Base-by-base conservation (phyloP, 2,888 invertebrate genomes). In the Sussaba pulchella region DNA sequence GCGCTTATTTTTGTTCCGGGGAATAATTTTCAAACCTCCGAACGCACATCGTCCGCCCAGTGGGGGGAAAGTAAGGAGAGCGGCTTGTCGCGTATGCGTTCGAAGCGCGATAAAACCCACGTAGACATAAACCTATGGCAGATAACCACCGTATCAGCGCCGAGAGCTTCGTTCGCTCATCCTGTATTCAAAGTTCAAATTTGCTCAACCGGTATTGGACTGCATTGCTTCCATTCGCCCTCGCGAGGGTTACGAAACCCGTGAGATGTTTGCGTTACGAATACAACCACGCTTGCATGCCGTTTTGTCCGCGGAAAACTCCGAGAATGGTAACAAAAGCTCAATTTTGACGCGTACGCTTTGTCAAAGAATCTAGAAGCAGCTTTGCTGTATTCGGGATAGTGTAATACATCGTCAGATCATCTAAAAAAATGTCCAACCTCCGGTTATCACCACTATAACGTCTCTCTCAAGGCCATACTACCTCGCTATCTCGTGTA, bases 151-250 rank as follows among this genome's bases (percentile, higher is more conserved):
- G 31, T 69, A 71, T 54, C 24, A 36, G 47, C 57, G 52, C 12
- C 70, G 70, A 45, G 70, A 31, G 43, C 57, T 70, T 70, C 43
- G 26, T 57, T 50, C 10, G 17, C 59, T 47, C 45, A 26, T n/a
- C 31, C 12, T 10, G 63, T 31, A 70, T 76, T 50, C 31, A 41
- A 14, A 66, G 41, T 66, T 61, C 57, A 78, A 72, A 72, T 78
- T 61, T 78, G 52, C 36, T 43, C 41, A 17, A 36, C 31, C 77
- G 26, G 17, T 24, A 47, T 9, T 26, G 2, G 45, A 31, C 41
- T 70, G 57, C 57, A 17, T 10, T 39, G 8, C 19, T 36, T 12
- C 24, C 31, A 66, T 12, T 45, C 36, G 45, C 19, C 41, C 41
- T 41, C 39, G 21, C 3, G 41, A 41, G 61, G 41, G 41, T 12